Evolutionary conservation across 2,888 invertebrate species (phyloP), one percentile per base, ranked within the genome.

Genomic region (Lobophora halterata): DNA sequence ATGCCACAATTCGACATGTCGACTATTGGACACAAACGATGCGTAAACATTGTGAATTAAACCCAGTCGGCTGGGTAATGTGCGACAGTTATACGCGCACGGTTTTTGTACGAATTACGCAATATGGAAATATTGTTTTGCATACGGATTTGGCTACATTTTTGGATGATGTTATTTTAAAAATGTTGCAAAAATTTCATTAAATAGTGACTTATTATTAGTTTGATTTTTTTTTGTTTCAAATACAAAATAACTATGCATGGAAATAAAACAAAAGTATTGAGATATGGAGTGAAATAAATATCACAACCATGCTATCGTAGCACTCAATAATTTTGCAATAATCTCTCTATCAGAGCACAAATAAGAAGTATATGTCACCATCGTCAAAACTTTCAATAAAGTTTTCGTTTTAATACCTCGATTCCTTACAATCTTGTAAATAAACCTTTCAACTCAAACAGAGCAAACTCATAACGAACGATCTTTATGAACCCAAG

Each of bases 41-140:
- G 67, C 78, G 79, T 74, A 69, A 76, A 78, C 64, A 63, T 62
- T 61, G 66, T 63, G 68, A 69, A 78, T 75, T 77, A 78, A 78
- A 71, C 72, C 54, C 65, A 63, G 47, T 59, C 70, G 65, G 61
- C 67, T 75, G 71, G 65, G 69, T 65, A 65, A 68, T 55, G 60
- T 63, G 61, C 58, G 55, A 52, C 58, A 58, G 55, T 62, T 57
- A 65, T 63, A 59, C 37, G 38, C 50, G 54, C 35, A 49, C 29
- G 17, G 38, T 49, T 52, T 47, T 46, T 43, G 47, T 37, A 29
- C 34, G 37, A 34, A 38, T 40, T 52, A 49, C 37, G 43, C 37
- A 37, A 20, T 37, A 20, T 37, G 29, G 29, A 42, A 36, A 33
- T 43, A 37, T 37, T 29, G 21, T 43, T 43, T 37, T 30, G 43